Conservation (phyloP, 2,797 vertebrate species). For the Gouania willdenowi region DNA sequence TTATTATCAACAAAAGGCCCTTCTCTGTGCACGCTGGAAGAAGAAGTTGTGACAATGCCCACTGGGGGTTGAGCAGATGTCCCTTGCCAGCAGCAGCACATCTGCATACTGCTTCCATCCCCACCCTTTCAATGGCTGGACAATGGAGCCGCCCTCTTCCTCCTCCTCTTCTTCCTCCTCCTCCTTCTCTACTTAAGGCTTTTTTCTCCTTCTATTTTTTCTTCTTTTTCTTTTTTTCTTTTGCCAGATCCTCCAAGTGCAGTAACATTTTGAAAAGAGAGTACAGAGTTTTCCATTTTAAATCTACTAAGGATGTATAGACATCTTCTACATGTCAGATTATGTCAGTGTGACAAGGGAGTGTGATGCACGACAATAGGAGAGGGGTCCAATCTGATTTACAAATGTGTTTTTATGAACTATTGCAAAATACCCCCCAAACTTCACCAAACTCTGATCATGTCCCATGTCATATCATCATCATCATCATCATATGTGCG, state of each 20-base stretch:
- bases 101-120: constrained; percentile 72
- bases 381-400: constrained; percentile 10
- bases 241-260: constrained; percentile 51
- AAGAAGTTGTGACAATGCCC: constrained; percentile 68
- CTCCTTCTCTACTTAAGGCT: constrained; percentile 59
- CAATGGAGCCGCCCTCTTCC: constrained; percentile 66
- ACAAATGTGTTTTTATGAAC: constrained; percentile 1
- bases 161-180: constrained; percentile 14
- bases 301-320: no score
- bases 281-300: constrained; percentile 21
- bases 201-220: constrained; percentile 58
- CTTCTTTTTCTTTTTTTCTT: no score
- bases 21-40: constrained; percentile 41
- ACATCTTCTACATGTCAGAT: no score
- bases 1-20: constrained; percentile 50
- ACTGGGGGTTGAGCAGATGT: constrained; percentile 66
- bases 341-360: no score
- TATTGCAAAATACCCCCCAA: constrained; percentile 30
- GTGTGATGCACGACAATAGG: not conserved
- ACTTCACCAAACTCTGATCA: constrained; percentile 42
- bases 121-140: constrained; percentile 74
- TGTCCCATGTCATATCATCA: no score
- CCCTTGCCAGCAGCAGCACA: constrained; percentile 73
- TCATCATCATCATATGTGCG: no score
- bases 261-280: constrained; percentile 18